phyloP scores from a whole-genome alignment of 1,140 invertebrate species.

The Calosoma granatense region DNA sequence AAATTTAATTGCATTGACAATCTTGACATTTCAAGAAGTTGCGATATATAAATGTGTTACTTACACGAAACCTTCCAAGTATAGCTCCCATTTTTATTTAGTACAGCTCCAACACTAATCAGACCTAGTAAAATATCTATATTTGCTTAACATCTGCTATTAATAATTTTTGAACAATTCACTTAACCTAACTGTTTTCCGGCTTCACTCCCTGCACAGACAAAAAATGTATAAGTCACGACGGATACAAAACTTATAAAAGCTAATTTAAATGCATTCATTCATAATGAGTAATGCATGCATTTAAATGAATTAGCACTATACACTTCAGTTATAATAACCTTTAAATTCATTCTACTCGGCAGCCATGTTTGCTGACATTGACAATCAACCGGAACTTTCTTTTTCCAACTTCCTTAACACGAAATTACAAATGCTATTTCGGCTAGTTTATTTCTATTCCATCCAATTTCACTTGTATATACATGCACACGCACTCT shows the following conservation, averaged over 20 bases:
- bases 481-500: too few species aligned
- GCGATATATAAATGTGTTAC: background rate
- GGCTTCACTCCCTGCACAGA: too few species aligned
- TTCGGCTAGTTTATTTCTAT: too few species aligned
- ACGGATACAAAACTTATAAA: background rate
- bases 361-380: background rate
- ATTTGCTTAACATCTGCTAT: conserved; percentile 8
- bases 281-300: conserved; percentile 2
- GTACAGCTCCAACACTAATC: background rate
- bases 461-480: too few species aligned
- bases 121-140: conserved; percentile 1
- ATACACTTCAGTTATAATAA: background rate
- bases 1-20: too few species aligned
- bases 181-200: background rate
- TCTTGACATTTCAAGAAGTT: too few species aligned
- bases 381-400: background rate
- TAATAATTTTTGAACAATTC: conserved; percentile 6
- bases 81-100: conserved; percentile 18
- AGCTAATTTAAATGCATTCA: background rate
- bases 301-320: conserved; percentile 1
- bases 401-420: too few species aligned
- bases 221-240: background rate
- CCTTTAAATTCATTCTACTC: background rate
- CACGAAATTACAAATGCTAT: too few species aligned
- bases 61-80: conserved; percentile 20